Evolutionary conservation across 2,888 invertebrate genomes (phyloP).

Genomic region (Thereva nobilitata): DNA sequence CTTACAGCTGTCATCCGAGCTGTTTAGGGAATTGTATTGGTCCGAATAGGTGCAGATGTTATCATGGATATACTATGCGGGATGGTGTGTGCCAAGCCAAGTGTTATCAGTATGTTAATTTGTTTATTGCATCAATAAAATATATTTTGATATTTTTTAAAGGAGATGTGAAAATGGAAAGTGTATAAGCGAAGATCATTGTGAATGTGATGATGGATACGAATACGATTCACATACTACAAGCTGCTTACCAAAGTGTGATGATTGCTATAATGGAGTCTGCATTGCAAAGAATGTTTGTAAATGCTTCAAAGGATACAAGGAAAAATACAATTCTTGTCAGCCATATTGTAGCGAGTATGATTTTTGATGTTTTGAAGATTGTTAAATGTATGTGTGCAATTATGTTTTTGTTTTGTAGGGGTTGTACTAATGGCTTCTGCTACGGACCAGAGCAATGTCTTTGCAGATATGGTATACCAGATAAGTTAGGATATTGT

Average conservation of each 20-base stretch:
- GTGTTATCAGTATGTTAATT: no score
- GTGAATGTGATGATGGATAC: conserved; percentile 56
- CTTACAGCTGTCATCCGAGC: no score
- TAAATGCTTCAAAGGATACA: conserved; percentile 64
- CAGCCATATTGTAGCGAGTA: conserved; percentile 53
- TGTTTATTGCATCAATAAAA: no score
- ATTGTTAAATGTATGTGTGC: conserved; percentile 53
- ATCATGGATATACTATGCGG: conserved; percentile 44
- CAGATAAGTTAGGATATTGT: conserved; percentile 9
- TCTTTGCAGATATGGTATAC: conserved; percentile 57
- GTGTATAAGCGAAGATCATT: conserved; percentile 59
- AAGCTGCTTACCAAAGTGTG: conserved; percentile 52
- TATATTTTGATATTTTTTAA: conserved; percentile 37
- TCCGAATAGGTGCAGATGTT: conserved; percentile 49
- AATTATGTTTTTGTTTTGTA: conserved; percentile 49
- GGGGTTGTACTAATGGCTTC: conserved; percentile 54
- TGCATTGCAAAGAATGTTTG: conserved; percentile 67
- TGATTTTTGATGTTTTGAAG: conserved; percentile 36
- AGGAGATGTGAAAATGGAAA: conserved; percentile 53
- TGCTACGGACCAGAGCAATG: conserved; percentile 61
- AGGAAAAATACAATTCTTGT: conserved; percentile 50
- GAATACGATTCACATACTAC: conserved; percentile 28
- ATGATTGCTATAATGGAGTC: conserved; percentile 60
- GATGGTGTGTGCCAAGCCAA: no score
- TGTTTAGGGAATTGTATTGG: conserved; percentile 46